These are phyloP conservation scores for Neopelma chrysocephalum DNA, from an alignment of 2,797 vertebrate species.

Conservation along the genomic window DNA sequence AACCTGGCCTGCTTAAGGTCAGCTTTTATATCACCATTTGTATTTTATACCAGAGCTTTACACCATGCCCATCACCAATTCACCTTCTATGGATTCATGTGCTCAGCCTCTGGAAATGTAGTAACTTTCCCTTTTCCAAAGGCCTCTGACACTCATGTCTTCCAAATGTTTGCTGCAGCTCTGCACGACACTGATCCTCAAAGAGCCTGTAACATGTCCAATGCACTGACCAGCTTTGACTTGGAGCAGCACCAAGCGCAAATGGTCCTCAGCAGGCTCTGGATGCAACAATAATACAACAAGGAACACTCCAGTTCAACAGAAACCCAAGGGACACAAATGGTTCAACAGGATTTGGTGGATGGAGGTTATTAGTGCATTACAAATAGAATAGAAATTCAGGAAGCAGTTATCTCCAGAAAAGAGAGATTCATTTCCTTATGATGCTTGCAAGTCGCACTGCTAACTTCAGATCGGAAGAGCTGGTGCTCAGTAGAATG, in stretches of 20 bases:
- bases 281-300: not conserved
- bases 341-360: constrained; percentile 1
- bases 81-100: not conserved
- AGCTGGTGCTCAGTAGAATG: constrained; percentile 55
- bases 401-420: constrained; percentile 65
- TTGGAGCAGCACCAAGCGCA: constrained; percentile 8
- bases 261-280: not conserved
- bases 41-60: not conserved
- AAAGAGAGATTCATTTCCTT: constrained; percentile 65
- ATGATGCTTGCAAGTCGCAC: constrained; percentile 47
- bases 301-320: not conserved
- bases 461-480: constrained; percentile 50
- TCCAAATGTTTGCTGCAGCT: not conserved
- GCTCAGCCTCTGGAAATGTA: fast-evolving
- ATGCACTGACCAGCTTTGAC: not conserved
- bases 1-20: not conserved
- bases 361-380: constrained; percentile 39
- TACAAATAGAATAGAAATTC: constrained; percentile 59
- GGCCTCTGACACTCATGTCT: not conserved
- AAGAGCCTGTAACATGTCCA: not conserved
- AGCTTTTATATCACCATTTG: not conserved
- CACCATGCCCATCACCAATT: not conserved
- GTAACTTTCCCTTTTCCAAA: not conserved
- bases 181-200: fast-evolving
- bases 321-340: constrained; percentile 13